These are phyloP conservation scores for Xiphophorus couchianus DNA, from an alignment of 2,113 vertebrate genomes.

Conservation along the genomic window DNA sequence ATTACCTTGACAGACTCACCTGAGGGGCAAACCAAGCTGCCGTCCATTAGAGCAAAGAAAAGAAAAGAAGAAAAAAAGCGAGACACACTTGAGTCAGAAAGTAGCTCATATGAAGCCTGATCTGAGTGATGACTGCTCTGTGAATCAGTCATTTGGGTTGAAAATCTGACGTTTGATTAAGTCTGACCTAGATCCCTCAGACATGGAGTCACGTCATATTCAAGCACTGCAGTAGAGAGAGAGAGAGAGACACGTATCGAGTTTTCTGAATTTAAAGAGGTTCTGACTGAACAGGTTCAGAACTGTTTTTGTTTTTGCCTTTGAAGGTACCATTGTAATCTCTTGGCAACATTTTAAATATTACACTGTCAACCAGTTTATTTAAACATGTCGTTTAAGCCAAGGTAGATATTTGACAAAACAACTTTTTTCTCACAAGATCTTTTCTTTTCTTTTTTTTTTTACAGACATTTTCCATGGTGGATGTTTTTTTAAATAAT, in stretches of 20 bases:
- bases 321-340: not conserved
- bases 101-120: conserved; percentile 35
- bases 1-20: conserved; percentile 67
- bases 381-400: not conserved
- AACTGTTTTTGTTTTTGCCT: not conserved
- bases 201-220: conserved; percentile 47
- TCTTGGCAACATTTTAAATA: not conserved
- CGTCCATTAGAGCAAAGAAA: conserved; percentile 54
- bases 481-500: not conserved
- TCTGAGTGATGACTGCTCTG: conserved; percentile 67
- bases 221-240: conserved; percentile 36
- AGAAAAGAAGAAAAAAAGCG: conserved; percentile 18
- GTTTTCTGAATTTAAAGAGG: conserved; percentile 37
- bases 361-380: not conserved
- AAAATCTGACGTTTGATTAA: conserved; percentile 72
- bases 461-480: not conserved
- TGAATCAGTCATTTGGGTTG: conserved; percentile 65
- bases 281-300: conserved; percentile 31
- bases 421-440: not conserved
- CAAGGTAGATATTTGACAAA: not conserved
- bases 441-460: not conserved
- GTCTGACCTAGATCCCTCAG: conserved; percentile 72
- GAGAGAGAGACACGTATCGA: conserved; percentile 19
- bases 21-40: conserved; percentile 44
- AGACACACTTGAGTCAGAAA: conserved; percentile 23